phyloP scores from a whole-genome alignment of 2,113 vertebrate species.

The Cebus imitator region DNA sequence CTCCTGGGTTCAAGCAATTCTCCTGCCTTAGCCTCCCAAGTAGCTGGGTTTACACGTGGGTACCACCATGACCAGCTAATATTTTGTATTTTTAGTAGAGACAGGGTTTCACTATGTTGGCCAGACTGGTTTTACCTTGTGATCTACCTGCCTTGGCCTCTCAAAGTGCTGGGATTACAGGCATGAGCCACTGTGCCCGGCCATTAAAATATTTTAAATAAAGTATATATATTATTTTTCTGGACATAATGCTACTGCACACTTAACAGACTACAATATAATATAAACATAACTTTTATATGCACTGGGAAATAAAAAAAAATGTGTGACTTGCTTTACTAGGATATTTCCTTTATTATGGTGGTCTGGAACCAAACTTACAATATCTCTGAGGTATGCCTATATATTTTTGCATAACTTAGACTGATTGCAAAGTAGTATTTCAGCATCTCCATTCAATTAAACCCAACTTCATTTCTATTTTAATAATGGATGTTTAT shows the following conservation, averaged over 20 bases:
- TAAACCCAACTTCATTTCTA: background rate
- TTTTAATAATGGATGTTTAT: background rate
- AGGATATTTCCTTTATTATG: background rate
- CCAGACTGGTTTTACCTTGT: no score
- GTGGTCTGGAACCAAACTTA: background rate
- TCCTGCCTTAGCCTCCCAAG: no score
- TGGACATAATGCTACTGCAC: background rate
- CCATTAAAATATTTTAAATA: background rate
- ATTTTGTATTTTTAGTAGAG: no score
- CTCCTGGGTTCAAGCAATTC: no score
- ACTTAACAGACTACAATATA: background rate
- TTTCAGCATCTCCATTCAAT: background rate
- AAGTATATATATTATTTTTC: background rate
- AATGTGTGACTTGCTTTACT: background rate
- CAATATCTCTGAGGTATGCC: background rate
- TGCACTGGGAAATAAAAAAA: background rate
- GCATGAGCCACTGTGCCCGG: no score
- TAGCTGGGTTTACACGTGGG: no score
- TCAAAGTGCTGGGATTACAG: no score
- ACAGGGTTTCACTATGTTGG: no score
- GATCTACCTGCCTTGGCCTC: no score
- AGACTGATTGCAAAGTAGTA: background rate
- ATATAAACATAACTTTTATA: background rate
- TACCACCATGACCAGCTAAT: no score
- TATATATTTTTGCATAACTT: background rate